Conservation (phyloP, 2,888 invertebrate species). For the Eupeodes latifasciatus region DNA sequence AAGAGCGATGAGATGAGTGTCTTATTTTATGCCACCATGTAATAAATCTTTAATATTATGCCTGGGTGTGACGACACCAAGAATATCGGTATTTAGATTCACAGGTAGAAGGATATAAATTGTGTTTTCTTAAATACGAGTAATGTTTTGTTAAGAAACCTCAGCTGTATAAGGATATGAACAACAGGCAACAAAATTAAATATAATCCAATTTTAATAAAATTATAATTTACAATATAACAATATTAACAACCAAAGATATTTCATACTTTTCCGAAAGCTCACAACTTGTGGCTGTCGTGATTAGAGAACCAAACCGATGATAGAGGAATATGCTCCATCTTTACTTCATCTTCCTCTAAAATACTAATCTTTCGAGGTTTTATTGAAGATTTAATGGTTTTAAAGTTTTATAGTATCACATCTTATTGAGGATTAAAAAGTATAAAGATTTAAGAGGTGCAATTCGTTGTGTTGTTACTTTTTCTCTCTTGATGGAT, state of each 20-base stretch:
- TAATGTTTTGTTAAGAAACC: too few species aligned
- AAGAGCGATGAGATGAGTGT: neutral
- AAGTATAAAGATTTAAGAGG: neutral
- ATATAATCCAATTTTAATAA: too few species aligned
- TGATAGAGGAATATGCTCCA: neutral
- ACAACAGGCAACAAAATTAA: too few species aligned
- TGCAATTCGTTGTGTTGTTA: neutral
- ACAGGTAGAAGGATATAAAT: too few species aligned
- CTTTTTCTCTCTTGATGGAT: neutral
- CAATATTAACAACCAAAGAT: neutral
- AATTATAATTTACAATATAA: neutral
- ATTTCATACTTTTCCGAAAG: neutral
- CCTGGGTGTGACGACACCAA: constrained; percentile 7
- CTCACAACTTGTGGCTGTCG: neutral
- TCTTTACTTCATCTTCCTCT: neutral
- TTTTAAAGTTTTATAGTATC: neutral
- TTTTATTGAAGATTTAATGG: neutral
- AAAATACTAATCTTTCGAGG: neutral
- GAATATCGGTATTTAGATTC: neutral
- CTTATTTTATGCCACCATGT: constrained; percentile 1
- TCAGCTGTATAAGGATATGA: too few species aligned
- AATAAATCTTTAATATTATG: constrained; percentile 1
- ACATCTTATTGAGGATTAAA: neutral
- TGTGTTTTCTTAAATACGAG: too few species aligned
- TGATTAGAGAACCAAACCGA: neutral